Evolutionary conservation across 1,140 invertebrate genomes (phyloP).

Genomic region (Mizuhopecten yessoensis): DNA sequence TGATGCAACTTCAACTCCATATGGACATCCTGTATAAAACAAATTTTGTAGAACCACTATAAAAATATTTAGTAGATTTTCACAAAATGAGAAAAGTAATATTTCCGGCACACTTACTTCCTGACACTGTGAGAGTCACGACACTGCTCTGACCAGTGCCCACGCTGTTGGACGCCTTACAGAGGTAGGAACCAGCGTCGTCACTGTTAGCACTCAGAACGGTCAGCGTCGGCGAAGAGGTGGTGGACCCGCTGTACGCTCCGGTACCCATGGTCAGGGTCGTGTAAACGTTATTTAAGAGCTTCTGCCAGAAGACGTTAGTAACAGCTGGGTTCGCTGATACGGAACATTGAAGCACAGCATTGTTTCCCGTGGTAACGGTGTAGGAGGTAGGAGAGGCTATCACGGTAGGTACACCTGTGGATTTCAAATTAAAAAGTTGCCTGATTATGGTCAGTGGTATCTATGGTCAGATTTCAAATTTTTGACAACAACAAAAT

Average conservation of each 20-base stretch:
- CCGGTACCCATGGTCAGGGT: neutral
- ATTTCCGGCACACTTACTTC: neutral
- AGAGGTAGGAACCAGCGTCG: slow-evolving; percentile 54
- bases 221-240: slow-evolving; percentile 50
- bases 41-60: no score
- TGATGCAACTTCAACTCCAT: no score
- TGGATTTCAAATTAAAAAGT: neutral
- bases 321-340: slow-evolving; percentile 38
- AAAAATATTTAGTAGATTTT: no score
- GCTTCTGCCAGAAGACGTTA: slow-evolving; percentile 49
- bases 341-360: slow-evolving; percentile 53
- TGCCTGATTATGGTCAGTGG: no score
- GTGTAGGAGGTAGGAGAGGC: slow-evolving; percentile 45
- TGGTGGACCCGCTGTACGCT: slow-evolving; percentile 16
- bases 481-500: no score
- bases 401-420: slow-evolving; percentile 53
- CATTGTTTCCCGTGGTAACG: slow-evolving; percentile 42
- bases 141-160: slow-evolving; percentile 56
- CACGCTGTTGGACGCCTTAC: slow-evolving; percentile 56
- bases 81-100: neutral
- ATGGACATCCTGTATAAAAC: no score
- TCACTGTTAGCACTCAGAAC: slow-evolving; percentile 42
- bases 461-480: no score
- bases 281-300: slow-evolving; percentile 25
- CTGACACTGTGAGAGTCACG: slow-evolving; percentile 45